phyloP scores from a whole-genome alignment of 2,888 invertebrate genomes.

The Autographa gamma region DNA sequence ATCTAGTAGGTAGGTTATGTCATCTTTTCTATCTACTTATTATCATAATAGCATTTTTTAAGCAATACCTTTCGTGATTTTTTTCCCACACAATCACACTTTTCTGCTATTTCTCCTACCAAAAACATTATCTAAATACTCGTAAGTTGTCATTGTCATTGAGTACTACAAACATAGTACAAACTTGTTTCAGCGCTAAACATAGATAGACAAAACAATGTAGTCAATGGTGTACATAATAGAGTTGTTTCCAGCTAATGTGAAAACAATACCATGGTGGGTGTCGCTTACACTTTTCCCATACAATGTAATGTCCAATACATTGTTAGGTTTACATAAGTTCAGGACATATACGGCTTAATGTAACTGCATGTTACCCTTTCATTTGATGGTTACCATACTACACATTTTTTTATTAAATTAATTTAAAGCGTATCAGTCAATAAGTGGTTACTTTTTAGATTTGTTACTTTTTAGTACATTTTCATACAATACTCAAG shows the following conservation, averaged over 20 bases:
- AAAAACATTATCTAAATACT: too few relatives aligned
- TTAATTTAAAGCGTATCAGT: neutral
- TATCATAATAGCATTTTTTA: too few relatives aligned
- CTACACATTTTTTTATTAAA: neutral
- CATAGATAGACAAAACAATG: neutral
- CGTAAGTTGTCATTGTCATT: too few relatives aligned
- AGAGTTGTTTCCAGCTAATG: neutral
- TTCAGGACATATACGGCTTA: neutral
- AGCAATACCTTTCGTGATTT: too few relatives aligned
- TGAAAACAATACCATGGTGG: constrained; percentile 16
- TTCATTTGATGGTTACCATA: neutral
- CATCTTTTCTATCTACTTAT: too few relatives aligned
- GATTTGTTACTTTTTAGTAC: too few relatives aligned
- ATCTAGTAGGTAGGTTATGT: too few relatives aligned
- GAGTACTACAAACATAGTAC: too few relatives aligned
- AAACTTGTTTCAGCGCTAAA: neutral
- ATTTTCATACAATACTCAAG: too few relatives aligned
- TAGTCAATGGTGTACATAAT: neutral
- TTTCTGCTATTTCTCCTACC: too few relatives aligned
- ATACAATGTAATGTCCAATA: constrained; percentile 17
- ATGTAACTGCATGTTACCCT: neutral
- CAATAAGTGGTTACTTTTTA: too few relatives aligned
- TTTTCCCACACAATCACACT: too few relatives aligned
- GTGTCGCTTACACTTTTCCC: constrained; percentile 15
- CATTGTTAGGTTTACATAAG: neutral